These are phyloP conservation scores for Erynnis tages DNA, from an alignment of 2,888 invertebrate genomes.

Conservation along the genomic window DNA sequence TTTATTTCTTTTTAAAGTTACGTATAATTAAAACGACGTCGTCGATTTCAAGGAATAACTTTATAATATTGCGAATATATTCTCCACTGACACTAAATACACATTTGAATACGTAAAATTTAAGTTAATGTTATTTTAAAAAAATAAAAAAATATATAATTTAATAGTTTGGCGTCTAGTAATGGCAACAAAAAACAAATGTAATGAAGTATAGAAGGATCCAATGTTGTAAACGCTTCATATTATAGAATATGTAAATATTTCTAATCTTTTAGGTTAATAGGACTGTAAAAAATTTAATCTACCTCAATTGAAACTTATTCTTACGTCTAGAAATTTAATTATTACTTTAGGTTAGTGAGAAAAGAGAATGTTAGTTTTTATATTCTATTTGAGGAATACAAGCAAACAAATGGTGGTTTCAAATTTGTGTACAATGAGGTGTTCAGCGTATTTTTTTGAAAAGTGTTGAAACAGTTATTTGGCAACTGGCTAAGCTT, in stretches of 20 bases:
- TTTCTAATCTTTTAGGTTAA: conserved; percentile 78
- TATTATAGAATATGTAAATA: conserved; percentile 72
- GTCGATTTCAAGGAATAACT: not conserved
- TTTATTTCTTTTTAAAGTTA: not conserved
- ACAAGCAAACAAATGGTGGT: conserved; percentile 53
- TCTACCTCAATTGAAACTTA: conserved; percentile 80
- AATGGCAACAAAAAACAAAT: conserved; percentile 44
- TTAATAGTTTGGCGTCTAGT: conserved; percentile 42
- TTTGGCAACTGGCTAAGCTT: not conserved
- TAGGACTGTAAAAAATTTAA: conserved; percentile 80
- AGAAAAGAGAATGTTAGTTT: conserved; percentile 45
- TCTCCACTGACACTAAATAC: conserved; percentile 27
- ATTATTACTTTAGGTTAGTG: conserved; percentile 76
- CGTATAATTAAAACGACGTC: not conserved
- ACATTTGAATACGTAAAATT: conserved; percentile 28
- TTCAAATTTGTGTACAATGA: conserved; percentile 35
- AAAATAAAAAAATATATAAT: conserved; percentile 29
- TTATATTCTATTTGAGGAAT: conserved; percentile 65
- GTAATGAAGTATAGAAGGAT: conserved; percentile 47
- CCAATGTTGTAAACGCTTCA: conserved; percentile 69
- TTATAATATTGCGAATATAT: conserved; percentile 18
- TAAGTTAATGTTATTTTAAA: conserved; percentile 33
- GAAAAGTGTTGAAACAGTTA: not conserved
- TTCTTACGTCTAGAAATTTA: conserved; percentile 72
- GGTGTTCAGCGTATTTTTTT: conserved; percentile 8